Percentiles rank a stretch among this genome's conserved stretches.
Conservation (phyloP, 2,797 vertebrate genomes). For the Enteromius treurensis region DNA sequence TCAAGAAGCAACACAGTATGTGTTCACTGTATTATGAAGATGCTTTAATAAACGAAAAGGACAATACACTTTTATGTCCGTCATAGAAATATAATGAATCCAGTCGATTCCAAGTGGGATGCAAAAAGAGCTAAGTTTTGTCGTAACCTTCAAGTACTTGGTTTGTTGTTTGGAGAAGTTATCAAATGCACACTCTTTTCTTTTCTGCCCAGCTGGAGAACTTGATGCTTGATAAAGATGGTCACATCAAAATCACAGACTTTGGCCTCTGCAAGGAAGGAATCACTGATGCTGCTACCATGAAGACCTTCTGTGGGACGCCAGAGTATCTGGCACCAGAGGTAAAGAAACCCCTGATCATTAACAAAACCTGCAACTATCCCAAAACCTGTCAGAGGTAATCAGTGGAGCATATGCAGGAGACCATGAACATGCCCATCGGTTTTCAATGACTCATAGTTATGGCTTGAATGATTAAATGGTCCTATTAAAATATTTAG, state of each 20-base stretch:
- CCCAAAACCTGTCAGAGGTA: neutral
- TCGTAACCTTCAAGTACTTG: neutral
- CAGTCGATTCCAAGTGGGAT: neutral
- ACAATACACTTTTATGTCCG: neutral
- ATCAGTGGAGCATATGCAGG: conserved; percentile 14
- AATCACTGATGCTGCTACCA: conserved; percentile 96
- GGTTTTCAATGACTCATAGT: neutral
- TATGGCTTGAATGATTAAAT: neutral
- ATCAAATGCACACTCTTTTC: neutral
- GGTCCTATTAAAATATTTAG: neutral
- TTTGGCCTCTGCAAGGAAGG: conserved; percentile 98
- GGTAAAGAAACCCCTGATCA: conserved; percentile 73
- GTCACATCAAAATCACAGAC: conserved; percentile 97
- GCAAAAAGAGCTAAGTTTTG: neutral
- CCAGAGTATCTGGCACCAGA: conserved; percentile 96
- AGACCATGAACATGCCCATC: conserved; percentile 12
- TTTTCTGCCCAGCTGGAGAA: conserved; percentile 87
- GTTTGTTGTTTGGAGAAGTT: conserved; percentile 10
- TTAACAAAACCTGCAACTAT: conserved; percentile 21
- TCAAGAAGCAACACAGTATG: neutral
- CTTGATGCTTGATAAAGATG: conserved; percentile 98
- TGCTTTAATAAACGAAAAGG: neutral
- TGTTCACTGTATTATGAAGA: neutral
- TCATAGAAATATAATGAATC: neutral
- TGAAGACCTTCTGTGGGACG: conserved; percentile 98